Conservation (phyloP, 1,140 invertebrate genomes). For the Leptinotarsa undecemlineata region DNA sequence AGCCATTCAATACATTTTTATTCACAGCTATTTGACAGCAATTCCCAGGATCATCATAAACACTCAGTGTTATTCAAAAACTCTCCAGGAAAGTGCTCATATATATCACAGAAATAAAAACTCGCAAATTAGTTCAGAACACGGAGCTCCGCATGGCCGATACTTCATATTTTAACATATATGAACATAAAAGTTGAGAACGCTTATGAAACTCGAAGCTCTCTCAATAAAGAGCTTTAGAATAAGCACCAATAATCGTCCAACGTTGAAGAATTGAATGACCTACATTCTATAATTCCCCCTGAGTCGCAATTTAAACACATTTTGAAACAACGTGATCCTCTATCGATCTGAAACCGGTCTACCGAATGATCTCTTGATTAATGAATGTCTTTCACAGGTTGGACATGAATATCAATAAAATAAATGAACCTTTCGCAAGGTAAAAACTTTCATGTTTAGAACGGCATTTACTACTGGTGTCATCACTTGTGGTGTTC, state of each 20-base stretch:
- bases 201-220: not conserved
- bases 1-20: too few relatives aligned
- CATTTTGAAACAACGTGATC: not conserved
- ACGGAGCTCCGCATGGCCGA: not conserved
- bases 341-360: not conserved
- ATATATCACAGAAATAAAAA: too few relatives aligned
- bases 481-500: too few relatives aligned
- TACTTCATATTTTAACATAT: slow-evolving; percentile 1
- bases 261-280: slow-evolving; percentile 1
- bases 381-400: not conserved
- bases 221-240: not conserved
- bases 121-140: too few relatives aligned
- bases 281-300: not conserved
- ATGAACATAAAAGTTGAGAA: not conserved
- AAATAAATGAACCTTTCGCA: too few relatives aligned
- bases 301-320: not conserved
- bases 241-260: not conserved
- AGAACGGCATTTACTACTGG: too few relatives aligned
- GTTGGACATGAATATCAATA: too few relatives aligned
- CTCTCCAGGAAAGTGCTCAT: too few relatives aligned
- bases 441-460: too few relatives aligned
- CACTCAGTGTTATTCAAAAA: too few relatives aligned
- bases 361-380: not conserved
- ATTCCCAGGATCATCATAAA: too few relatives aligned
- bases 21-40: too few relatives aligned